A percentile compares a stretch with the other conserved stretches of the same genome.
phyloP scores from a whole-genome alignment of 2,797 vertebrate species.

The Brotogeris chrysoptera region DNA sequence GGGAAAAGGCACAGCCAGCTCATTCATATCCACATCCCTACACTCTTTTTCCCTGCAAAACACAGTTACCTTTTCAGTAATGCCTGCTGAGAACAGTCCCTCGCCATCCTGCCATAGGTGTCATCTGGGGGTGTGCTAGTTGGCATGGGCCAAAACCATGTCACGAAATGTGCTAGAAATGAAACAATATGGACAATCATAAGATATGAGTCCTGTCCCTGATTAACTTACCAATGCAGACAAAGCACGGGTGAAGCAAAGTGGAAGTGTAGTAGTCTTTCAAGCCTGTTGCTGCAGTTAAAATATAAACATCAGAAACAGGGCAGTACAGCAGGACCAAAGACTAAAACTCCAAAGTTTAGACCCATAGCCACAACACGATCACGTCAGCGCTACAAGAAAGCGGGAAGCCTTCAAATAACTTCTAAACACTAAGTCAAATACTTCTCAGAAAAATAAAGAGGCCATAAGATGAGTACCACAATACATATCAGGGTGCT shows the following conservation, averaged over 20 bases:
- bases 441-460: constrained; percentile 30
- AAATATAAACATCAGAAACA: not conserved
- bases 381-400: not conserved
- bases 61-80: not conserved
- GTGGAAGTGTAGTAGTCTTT: not conserved
- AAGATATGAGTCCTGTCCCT: not conserved
- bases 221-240: not conserved
- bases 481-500: constrained; percentile 5
- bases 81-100: not conserved
- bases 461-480: constrained; percentile 32
- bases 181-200: not conserved
- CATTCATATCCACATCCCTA: not conserved
- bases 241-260: not conserved
- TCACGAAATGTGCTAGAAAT: not conserved
- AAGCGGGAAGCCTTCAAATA: not conserved
- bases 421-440: constrained; percentile 12
- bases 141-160: not conserved
- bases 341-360: not conserved
- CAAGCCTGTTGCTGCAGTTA: not conserved
- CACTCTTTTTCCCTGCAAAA: not conserved
- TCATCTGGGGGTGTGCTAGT: not conserved
- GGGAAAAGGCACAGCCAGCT: not conserved
- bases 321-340: not conserved
- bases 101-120: not conserved
- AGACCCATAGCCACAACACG: not conserved